phyloP scores from a whole-genome alignment of 2,113 vertebrate species.

The Bubo scandiacus region DNA sequence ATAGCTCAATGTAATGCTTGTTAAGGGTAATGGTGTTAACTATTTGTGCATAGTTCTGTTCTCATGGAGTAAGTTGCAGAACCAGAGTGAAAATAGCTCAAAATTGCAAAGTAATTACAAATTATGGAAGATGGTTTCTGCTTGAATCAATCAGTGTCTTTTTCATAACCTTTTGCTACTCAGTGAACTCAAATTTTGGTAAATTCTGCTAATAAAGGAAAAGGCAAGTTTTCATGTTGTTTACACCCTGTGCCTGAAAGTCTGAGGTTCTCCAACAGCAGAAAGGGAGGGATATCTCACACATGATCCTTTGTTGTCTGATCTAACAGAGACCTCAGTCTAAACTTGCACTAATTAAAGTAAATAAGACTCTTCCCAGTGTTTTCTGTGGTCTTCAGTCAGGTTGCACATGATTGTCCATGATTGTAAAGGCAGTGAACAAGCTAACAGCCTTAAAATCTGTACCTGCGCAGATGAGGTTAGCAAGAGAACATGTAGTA shows the following conservation, averaged over 20 bases:
- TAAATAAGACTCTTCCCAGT: neutral
- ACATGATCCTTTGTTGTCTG: neutral
- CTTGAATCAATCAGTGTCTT: neutral
- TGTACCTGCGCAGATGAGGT: fast-evolving
- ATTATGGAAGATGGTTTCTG: neutral
- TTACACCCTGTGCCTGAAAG: neutral
- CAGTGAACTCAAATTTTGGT: neutral
- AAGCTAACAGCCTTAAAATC: neutral
- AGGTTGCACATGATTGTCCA: neutral
- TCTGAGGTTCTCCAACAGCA: neutral
- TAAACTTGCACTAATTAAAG: neutral
- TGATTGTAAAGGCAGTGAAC: neutral
- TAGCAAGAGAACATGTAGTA: neutral
- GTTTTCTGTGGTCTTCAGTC: neutral
- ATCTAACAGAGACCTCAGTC: neutral
- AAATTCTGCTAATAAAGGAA: neutral
- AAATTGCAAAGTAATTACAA: neutral
- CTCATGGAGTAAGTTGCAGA: neutral
- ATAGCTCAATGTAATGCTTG: neutral
- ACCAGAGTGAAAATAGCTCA: neutral
- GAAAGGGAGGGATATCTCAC: neutral
- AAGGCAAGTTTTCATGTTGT: neutral
- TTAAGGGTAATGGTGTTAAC: neutral
- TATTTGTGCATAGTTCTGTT: neutral
- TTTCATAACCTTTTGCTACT: neutral